These are phyloP conservation scores for Hybognathus amarus DNA, from an alignment of 2,797 vertebrate species.

Conservation along the genomic window DNA sequence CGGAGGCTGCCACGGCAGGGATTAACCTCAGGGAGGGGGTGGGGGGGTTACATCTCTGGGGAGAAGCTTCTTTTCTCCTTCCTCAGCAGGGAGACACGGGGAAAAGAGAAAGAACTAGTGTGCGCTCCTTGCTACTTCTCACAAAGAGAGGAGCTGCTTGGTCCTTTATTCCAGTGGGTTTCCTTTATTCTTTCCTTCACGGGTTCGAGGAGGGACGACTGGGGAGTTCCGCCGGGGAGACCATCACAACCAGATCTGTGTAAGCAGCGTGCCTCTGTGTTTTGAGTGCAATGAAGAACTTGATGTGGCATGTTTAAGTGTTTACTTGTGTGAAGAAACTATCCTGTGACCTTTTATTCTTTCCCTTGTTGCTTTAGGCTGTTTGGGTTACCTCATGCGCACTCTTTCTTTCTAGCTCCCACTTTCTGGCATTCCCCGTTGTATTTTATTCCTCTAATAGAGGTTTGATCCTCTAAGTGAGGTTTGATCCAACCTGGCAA, in stretches of 20 bases:
- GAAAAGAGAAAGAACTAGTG: conserved; percentile 44
- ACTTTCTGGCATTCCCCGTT: conserved; percentile 45
- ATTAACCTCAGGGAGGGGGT: conserved; percentile 73
- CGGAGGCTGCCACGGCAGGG: conserved; percentile 72
- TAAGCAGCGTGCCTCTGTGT: conserved; percentile 24
- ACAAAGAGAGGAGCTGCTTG: conserved; percentile 29
- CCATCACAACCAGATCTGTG: conserved; percentile 9
- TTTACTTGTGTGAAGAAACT: conserved; percentile 24
- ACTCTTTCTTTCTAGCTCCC: conserved; percentile 5
- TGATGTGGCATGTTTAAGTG: conserved; percentile 23
- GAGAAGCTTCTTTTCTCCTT: conserved; percentile 65
- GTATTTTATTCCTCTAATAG: conserved; percentile 70
- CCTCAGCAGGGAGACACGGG: conserved; percentile 58
- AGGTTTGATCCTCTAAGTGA: conserved; percentile 53
- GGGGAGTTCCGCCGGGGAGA: conserved; percentile 14
- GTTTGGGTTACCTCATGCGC: conserved; percentile 22
- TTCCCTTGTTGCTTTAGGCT: conserved; percentile 1
- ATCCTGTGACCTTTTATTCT: not conserved
- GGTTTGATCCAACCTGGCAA: conserved; percentile 66
- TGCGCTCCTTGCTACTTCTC: not conserved
- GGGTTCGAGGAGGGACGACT: conserved; percentile 2
- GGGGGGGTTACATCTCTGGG: conserved; percentile 62
- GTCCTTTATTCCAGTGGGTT: conserved; percentile 7
- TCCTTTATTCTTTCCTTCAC: not conserved
- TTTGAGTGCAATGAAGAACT: conserved; percentile 9